Base-by-base conservation (phyloP, 2,888 invertebrate genomes). In the Melanargia galathea region DNA sequence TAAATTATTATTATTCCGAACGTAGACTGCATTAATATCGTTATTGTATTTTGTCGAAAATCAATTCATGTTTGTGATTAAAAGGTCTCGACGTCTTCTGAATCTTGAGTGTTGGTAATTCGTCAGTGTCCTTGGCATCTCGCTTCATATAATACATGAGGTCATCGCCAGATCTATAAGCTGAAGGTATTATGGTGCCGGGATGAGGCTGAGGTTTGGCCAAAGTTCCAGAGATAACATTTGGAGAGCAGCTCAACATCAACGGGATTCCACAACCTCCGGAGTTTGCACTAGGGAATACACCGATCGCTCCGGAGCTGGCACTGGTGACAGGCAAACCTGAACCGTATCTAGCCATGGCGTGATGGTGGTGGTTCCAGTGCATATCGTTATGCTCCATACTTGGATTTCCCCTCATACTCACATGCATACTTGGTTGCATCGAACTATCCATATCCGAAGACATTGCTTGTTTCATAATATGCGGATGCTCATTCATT, bases 161-260 rank as follows among this genome's bases (percentile, higher is more conserved):
- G n/a, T 85, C 82, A 2, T 86, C 86, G 22, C 77, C 82, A 2
- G 74, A 70, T 69, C 86, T 84, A 70, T 86, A 90, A 0, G 82
- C 75, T 13, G 86, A 78, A 0, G 79, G 68, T 6, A 74, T 68
- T 68, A 82, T 82, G 11, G 79, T 69, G 1, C 68, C 61, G 2
- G 76, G 65, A 6, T 82, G 79, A 1, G 81, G 49, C 65, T 82
- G 79, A 1, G 81, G 51, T 66, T 86, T 86, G 6, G 86, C 80
- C 66, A 88, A 71, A 64, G 80, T 86, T 5, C 90, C 90, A 10
- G 84, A 79, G 1, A 84, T 83, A 7, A 91, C 84, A 0, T 84
- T 83, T 1, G 91, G 91, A 0, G 86, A 86, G 71, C 90, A 92
- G 72, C 90, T 90, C 46, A 92, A 72, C 30, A 91, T 74, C 56